Conservation (phyloP, 2,888 invertebrate species). For the Teinopalpus imperialis region DNA sequence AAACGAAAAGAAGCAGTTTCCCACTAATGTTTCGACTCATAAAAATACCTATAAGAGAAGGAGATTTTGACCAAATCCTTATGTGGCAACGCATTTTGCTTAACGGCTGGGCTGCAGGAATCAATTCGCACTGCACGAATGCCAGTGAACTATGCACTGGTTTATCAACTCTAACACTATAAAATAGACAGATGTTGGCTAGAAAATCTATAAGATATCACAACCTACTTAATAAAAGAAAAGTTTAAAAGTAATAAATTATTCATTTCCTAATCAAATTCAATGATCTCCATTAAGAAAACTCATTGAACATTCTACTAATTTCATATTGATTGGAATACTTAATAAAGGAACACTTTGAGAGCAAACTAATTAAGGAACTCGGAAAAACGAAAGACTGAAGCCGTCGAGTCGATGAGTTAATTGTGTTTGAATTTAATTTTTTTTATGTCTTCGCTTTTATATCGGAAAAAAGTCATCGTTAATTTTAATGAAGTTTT, state of each 20-base stretch:
- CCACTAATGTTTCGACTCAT: too few species aligned
- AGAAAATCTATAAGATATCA: too few species aligned
- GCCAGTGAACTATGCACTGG: too few species aligned
- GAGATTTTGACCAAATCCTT: too few species aligned
- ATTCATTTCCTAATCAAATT: conserved; percentile 17
- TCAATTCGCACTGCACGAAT: too few species aligned
- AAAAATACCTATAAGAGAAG: too few species aligned
- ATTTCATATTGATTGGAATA: conserved; percentile 25
- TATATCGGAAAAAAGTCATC: conserved; percentile 11
- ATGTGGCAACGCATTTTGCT: too few species aligned
- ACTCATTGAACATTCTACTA: conserved; percentile 21
- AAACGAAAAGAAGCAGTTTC: too few species aligned
- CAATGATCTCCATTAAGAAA: conserved; percentile 17
- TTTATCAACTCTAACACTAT: too few species aligned
- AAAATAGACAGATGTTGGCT: too few species aligned
- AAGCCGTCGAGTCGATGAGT: conserved; percentile 13
- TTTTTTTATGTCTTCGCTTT: conserved; percentile 6
- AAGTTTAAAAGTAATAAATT: conserved; percentile 9
- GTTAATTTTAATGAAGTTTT: conserved; percentile 22
- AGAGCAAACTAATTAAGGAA: conserved; percentile 24
- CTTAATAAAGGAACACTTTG: conserved; percentile 24
- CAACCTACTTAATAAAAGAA: too few species aligned
- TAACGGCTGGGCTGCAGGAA: too few species aligned
- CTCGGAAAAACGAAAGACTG: conserved; percentile 20
- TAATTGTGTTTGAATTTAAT: conserved; percentile 24